phyloP scores from a whole-genome alignment of 2,888 invertebrate genomes.

The Orchesellides sinensis region DNA sequence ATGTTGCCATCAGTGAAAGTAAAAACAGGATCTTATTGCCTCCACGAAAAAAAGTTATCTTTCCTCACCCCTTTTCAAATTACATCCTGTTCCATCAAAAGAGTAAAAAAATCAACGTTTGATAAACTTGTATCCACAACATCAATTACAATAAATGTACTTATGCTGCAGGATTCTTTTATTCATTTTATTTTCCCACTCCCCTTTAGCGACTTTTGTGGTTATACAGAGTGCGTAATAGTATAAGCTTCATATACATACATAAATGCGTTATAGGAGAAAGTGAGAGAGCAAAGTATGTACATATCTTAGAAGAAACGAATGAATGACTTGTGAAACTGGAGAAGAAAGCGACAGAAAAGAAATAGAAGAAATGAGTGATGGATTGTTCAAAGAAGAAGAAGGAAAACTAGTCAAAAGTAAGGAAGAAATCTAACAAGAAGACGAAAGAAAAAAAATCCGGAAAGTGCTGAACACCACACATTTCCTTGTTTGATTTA shows the following conservation, averaged over 20 bases:
- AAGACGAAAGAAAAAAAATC: not conserved
- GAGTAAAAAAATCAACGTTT: constrained; percentile 46
- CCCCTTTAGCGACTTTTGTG: not conserved
- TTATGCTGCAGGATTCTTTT: not conserved
- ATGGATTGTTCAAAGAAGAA: constrained; percentile 69
- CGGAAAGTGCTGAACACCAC: constrained; percentile 13
- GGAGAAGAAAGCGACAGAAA: constrained; percentile 46
- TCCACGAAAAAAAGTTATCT: constrained; percentile 21
- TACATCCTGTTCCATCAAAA: constrained; percentile 21
- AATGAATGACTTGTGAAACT: constrained; percentile 39
- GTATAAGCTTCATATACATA: too few species aligned
- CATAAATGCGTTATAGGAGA: not conserved
- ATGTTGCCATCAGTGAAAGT: not conserved
- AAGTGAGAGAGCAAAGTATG: not conserved
- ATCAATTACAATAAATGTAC: constrained; percentile 38
- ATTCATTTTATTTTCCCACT: not conserved
- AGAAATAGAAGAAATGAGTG: constrained; percentile 70
- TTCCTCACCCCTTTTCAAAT: constrained; percentile 28
- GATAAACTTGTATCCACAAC: constrained; percentile 33
- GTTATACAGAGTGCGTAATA: not conserved
- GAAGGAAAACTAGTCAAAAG: constrained; percentile 29
- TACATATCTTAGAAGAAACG: constrained; percentile 3
- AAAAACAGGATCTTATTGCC: not conserved
- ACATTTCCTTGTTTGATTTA: constrained; percentile 17
- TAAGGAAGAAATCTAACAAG: constrained; percentile 3